phyloP scores from a whole-genome alignment of 2,888 invertebrate genomes.

The Cataglyphis altisquamis region DNA sequence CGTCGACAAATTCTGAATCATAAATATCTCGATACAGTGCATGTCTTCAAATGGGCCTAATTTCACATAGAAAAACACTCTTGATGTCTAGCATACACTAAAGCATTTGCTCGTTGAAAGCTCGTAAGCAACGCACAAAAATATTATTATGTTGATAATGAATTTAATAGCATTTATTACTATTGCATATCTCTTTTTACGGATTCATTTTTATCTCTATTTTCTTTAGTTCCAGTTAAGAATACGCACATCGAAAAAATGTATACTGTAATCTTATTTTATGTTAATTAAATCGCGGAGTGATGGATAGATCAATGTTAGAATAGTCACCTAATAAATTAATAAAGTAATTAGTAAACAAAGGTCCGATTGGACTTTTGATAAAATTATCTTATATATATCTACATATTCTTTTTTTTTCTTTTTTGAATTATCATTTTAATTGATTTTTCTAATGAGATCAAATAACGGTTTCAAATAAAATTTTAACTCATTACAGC shows the following conservation, averaged over 20 bases:
- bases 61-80: background rate
- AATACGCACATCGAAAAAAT: slow-evolving; percentile 40
- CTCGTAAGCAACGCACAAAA: slow-evolving; percentile 31
- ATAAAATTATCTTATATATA: background rate
- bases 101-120: slow-evolving; percentile 47
- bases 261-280: slow-evolving; percentile 12
- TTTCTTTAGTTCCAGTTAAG: slow-evolving; percentile 17
- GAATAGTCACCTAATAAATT: background rate
- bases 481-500: background rate
- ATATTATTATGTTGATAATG: slow-evolving; percentile 39
- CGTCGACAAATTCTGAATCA: slow-evolving; percentile 6
- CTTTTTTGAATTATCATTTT: background rate
- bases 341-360: background rate
- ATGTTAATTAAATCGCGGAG: slow-evolving; percentile 17
- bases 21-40: background rate
- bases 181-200: background rate
- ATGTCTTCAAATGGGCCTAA: slow-evolving; percentile 5
- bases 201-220: slow-evolving; percentile 1
- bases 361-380: background rate
- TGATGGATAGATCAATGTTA: background rate
- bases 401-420: background rate
- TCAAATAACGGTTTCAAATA: background rate
- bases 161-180: slow-evolving; percentile 14
- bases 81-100: slow-evolving; percentile 21
- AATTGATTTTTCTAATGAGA: background rate